Evolutionary conservation across 1,140 invertebrate genomes (phyloP).

Genomic region (Atopsyche davidsoni): DNA sequence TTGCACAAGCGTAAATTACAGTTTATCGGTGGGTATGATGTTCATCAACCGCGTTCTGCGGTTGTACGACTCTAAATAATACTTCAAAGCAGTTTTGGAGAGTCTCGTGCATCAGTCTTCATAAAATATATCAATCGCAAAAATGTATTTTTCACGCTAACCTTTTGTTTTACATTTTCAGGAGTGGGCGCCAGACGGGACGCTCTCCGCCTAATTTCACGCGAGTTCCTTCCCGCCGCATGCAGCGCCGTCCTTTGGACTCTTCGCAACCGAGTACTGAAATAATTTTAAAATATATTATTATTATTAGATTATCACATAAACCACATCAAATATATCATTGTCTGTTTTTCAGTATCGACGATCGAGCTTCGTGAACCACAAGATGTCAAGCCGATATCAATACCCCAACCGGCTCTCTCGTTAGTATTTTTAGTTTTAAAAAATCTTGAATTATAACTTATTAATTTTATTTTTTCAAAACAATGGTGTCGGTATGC

Average conservation of each 20-base stretch:
- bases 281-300: constrained; percentile 1
- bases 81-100: too few species aligned
- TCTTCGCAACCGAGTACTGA: constrained; percentile 35
- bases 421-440: constrained; percentile 25
- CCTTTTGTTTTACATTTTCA: constrained; percentile 36
- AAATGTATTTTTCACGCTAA: too few species aligned
- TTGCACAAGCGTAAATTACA: too few species aligned
- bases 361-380: constrained; percentile 24
- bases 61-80: too few species aligned
- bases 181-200: constrained; percentile 58
- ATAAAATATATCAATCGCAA: too few species aligned
- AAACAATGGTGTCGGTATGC: too few species aligned
- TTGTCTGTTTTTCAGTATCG: constrained; percentile 20
- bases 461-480: too few species aligned
- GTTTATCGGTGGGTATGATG: too few species aligned
- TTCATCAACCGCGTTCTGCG: too few species aligned
- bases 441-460: too few species aligned
- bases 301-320: background rate
- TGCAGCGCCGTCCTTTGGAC: constrained; percentile 70
- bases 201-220: constrained; percentile 76
- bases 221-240: constrained; percentile 81
- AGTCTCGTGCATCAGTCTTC: too few species aligned
- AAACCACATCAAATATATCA: background rate
- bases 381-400: constrained; percentile 30
- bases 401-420: constrained; percentile 31